phyloP scores from a whole-genome alignment of 2,113 vertebrate species.

The Dipodomys merriami region DNA sequence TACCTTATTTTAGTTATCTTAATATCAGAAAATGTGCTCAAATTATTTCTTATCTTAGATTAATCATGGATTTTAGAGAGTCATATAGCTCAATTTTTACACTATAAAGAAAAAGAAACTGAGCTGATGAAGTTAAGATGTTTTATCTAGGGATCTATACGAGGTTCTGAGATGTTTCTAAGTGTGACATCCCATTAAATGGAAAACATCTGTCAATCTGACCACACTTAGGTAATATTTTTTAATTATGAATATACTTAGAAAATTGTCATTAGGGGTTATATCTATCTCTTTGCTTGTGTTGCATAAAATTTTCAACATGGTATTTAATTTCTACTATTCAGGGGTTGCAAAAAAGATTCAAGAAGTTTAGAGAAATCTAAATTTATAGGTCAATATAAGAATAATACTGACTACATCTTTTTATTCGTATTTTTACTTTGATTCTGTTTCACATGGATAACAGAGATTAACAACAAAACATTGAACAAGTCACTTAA shows the following conservation, averaged over 20 bases:
- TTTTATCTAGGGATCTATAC: too few relatives aligned
- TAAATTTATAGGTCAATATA: background rate
- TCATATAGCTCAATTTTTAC: background rate
- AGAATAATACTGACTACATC: background rate
- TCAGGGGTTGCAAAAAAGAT: background rate
- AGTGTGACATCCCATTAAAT: background rate
- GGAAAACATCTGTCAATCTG: background rate
- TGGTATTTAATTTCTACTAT: background rate
- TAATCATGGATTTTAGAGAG: background rate
- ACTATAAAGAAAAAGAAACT: too few relatives aligned
- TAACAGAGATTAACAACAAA: background rate
- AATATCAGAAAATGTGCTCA: too few relatives aligned
- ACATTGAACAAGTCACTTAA: background rate
- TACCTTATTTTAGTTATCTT: too few relatives aligned
- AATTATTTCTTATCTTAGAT: background rate
- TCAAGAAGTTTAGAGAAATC: too few relatives aligned
- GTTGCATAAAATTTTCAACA: background rate
- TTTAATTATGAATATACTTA: background rate
- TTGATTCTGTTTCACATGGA: background rate
- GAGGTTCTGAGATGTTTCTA: too few relatives aligned
- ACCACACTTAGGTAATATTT: background rate
- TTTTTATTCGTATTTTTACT: background rate
- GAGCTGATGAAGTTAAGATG: too few relatives aligned
- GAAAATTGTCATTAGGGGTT: background rate
- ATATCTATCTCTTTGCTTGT: background rate